These are phyloP conservation scores for Ochlodes sylvanus DNA, from an alignment of 2,888 invertebrate genomes.

Conservation along the genomic window DNA sequence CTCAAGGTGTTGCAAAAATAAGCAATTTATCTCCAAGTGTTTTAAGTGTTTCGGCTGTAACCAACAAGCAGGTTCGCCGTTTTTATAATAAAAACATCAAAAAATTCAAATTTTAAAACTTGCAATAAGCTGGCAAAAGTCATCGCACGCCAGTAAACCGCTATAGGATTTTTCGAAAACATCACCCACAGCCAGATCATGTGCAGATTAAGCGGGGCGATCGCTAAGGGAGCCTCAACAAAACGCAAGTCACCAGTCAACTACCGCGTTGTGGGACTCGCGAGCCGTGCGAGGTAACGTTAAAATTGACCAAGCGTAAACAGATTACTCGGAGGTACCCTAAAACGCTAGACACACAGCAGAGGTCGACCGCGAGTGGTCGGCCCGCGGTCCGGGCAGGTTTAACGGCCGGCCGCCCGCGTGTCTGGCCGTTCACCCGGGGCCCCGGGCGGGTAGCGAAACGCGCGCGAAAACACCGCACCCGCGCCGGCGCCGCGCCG, in stretches of 20 bases:
- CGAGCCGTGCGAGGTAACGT: neutral
- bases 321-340: constrained; percentile 12
- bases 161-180: neutral
- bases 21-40: too few species aligned
- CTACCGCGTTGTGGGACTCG: neutral
- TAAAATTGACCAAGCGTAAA: constrained; percentile 6
- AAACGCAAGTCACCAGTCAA: constrained; percentile 12
- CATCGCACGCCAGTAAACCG: too few species aligned
- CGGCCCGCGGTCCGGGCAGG: constrained; percentile 68
- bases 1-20: too few species aligned
- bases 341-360: constrained; percentile 20
- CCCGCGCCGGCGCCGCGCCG: constrained; percentile 70
- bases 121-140: too few species aligned
- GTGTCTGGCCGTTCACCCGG: constrained; percentile 84
- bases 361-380: constrained; percentile 29
- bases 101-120: too few species aligned
- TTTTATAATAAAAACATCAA: too few species aligned
- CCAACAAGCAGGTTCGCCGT: too few species aligned
- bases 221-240: constrained; percentile 9
- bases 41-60: too few species aligned
- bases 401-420: constrained; percentile 82
- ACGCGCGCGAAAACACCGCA: constrained; percentile 78
- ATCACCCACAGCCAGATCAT: neutral
- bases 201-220: neutral
- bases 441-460: constrained; percentile 74